Base-by-base conservation (phyloP, 2,888 invertebrate genomes). In the Bembecia ichneumoniformis region DNA sequence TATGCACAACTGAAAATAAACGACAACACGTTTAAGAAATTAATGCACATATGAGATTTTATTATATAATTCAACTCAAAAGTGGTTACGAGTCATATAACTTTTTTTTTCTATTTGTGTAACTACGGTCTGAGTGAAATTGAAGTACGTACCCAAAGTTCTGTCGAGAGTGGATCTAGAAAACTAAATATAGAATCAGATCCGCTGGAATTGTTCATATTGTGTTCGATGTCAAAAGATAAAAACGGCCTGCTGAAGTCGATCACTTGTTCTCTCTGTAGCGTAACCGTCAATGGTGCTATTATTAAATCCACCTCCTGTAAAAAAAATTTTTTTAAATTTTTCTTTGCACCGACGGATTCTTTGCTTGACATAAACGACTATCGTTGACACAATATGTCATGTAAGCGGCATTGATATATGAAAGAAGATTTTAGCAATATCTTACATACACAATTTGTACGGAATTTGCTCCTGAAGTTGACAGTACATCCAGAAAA, bases 201-300 rank as follows among this genome's bases (percentile, higher is more conserved):
- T 68, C 93, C 92, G 73, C 94, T 93, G 63, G 91, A 91, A 11
- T 94, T 93, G 64, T 94, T 94, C 82, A 95, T 96, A 69, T 95
- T 94, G 93, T 97, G 96, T 66, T 98, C 98, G 65, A 97, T 94
- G 52, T 98, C 97, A 52, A 98, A 91, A 3, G 97, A 96, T 93
- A 99, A 95, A 86, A 98, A 99, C 1, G 99, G 97, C 79, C 96
- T 98, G 71, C 96, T 97, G 84, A 99, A 99, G 80, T 99, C 98
- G 59, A 99, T 95, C 57, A 96, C 97, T 50, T 94, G 89, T 81
- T 99, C 98, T 28, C 99, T 89, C 69, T 95, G 96, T 13, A 96
- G 92, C 5, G 96, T 98, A 65, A 99, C 97, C 47, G 97, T 97
- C 83, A 99, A 90, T 11, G 98, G 95, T 5, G 97, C 97, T 52